Percentiles rank a stretch among this genome's conserved stretches.
Evolutionary conservation across 1,140 invertebrate genomes (phyloP).

Genomic region (Drosophila ambigua): DNA sequence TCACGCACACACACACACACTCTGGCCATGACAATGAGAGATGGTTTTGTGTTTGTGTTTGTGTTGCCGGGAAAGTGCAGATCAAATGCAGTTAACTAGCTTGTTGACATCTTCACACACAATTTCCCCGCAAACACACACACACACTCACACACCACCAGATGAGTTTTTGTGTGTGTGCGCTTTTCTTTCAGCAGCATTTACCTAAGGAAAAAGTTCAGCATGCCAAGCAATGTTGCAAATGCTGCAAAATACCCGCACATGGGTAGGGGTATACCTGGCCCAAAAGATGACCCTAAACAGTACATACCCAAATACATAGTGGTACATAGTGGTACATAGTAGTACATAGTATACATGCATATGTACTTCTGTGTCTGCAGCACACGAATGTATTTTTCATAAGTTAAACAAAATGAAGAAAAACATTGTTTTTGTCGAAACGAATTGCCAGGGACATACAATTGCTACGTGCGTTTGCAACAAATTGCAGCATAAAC

Average conservation of each 20-base stretch:
- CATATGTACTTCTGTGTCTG: conserved; percentile 5
- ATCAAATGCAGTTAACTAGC: conserved; percentile 74
- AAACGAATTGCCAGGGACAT: conserved; percentile 38
- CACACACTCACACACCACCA: conserved; percentile 12
- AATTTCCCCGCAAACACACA: conserved; percentile 41
- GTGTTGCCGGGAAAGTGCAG: conserved; percentile 53
- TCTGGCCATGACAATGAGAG: conserved; percentile 12
- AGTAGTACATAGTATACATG: neutral
- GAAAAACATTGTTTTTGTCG: conserved; percentile 50
- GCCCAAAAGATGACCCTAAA: neutral
- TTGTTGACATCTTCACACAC: conserved; percentile 69
- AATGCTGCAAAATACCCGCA: conserved; percentile 1
- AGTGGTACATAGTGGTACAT: neutral
- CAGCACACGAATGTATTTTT: conserved; percentile 31
- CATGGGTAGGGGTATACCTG: conserved; percentile 1
- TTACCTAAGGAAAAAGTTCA: conserved; percentile 4
- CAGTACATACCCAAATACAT: neutral
- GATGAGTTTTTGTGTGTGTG: neutral
- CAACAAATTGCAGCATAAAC: conserved; percentile 58
- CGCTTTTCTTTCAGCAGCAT: conserved; percentile 14
- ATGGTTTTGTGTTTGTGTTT: conserved; percentile 24
- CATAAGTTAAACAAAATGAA: conserved; percentile 40
- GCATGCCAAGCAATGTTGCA: conserved; percentile 16
- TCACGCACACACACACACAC: conserved; percentile 13
- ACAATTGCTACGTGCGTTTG: conserved; percentile 46